Percentiles rank a stretch among this genome's conserved stretches.
These are phyloP conservation scores for Drosophila setifemur DNA, from an alignment of 1,140 invertebrate species.

Conservation along the genomic window DNA sequence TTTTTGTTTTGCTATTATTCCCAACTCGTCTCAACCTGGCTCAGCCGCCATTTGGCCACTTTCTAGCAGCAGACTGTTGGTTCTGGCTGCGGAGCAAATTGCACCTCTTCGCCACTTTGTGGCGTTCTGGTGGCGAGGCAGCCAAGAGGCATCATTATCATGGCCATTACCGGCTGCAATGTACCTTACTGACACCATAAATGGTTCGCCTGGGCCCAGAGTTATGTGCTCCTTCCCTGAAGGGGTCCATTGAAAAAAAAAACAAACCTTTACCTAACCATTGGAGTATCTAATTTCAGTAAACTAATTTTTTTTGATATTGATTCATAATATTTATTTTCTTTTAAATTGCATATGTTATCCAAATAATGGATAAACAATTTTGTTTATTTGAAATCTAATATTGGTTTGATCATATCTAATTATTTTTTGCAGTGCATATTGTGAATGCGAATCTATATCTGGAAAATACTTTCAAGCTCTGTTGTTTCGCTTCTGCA, in stretches of 20 bases:
- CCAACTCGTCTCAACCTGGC: too few species aligned
- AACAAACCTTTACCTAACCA: too few species aligned
- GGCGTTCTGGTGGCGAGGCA: conserved; percentile 55
- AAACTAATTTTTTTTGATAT: too few species aligned
- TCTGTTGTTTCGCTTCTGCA: not conserved
- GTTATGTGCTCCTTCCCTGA: not conserved
- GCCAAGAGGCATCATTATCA: conserved; percentile 65
- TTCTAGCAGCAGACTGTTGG: conserved; percentile 60
- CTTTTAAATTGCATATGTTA: too few species aligned
- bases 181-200: conserved; percentile 79
- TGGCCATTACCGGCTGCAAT: conserved; percentile 73
- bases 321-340: too few species aligned
- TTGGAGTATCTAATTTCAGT: too few species aligned
- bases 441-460: not conserved
- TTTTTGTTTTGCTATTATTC: conserved; percentile 24
- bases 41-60: conserved; percentile 67
- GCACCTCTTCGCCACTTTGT: conserved; percentile 74
- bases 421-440: not conserved
- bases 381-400: too few species aligned
- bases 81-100: conserved; percentile 56
- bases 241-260: not conserved
- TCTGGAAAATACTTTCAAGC: conserved; percentile 37
- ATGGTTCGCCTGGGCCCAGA: conserved; percentile 30
- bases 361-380: too few species aligned
- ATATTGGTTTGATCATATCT: too few species aligned